Base-by-base conservation (phyloP, 2,113 vertebrate species). In the Semicossyphus pulcher region DNA sequence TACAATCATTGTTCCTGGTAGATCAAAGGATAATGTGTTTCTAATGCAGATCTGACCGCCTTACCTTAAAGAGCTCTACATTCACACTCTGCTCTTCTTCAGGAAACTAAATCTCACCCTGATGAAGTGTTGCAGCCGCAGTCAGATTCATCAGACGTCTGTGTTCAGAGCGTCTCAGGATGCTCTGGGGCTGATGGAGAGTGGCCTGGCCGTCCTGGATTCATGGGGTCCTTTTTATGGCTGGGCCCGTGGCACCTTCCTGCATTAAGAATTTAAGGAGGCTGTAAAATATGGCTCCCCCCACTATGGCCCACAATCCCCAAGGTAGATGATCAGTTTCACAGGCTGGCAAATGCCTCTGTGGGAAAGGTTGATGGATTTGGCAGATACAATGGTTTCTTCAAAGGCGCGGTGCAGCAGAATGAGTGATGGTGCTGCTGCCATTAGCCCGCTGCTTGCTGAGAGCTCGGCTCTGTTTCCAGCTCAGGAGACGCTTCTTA, bases 311-410 rank as follows among this genome's bases (percentile, higher is more conserved):
- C 76, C 28, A 59, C 78, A 80, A 72, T 91, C 84, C 88, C 86
- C 82, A 67, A 74, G 87, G 90, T 86, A 84, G 86, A 88, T 88
- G 91, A 94, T 93, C 91, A 81, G 89, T 92, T 94, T 92, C 88
- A 81, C 79, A 72, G 85, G 76, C 85, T 88, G 88, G 79, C 78
- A 76, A 89, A 89, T 84, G 85, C 76, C 86, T 85, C 61, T 67
- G 84, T 88, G 82, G 80, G 89, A 64, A 72, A 71, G 54, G 76
- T 75, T 92, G 90, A 92, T 91, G 87, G 89, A 91, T 93, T 87
- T 92, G 86, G 76, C 88, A 88, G 86, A 91, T 89, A 84, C 78
- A 83, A 87, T 72, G 82, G 78, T 76, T 88, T 85, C 84, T 86
- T 90, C 83, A 90, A 92, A 92, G 89, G 87, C 74, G 87, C 62